Base-by-base conservation (phyloP, 92 coral and sea anemone genomes). In the Phymanthus crucifer region DNA sequence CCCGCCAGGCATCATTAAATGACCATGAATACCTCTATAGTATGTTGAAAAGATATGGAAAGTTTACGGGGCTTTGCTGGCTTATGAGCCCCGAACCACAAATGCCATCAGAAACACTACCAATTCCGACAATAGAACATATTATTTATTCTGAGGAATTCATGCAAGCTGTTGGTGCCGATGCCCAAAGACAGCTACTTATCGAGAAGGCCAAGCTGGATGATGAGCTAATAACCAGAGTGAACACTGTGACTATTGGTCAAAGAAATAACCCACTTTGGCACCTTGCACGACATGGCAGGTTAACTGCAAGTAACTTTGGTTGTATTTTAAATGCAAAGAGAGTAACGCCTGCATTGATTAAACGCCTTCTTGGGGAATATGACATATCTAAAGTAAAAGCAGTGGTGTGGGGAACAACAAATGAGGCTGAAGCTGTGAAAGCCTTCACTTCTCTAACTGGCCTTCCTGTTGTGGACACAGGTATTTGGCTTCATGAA, bases 241-340 rank as follows among this genome's bases (percentile, higher is more conserved):
- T 38, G 10, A 38, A 10, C 10, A 6, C 5, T 10, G 7, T 79
- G 88, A 35, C 84, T 79, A 77, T 78, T 70, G 74, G 74, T 70
- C 74, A 70, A 38, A 35, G 74, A 23, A 18, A 70, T 52, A 70
- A 70, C 45, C 83, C 83, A 73, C 19, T 70, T 21, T 84, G 87
- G 82, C 87, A 83, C 72, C 57, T 83, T 12, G 65, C 43, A 19
- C 76, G 82, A 54, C 76, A 32, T 40, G 82, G 82, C 18, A 40
- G 82, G 32, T 54, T 83, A 10, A 83, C 87, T 11, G 81, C 87
- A 47, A 83, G 87, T 52, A 83, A 83, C 71, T 83, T 83, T 76
- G 87, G 87, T 38, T 66, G 24, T 54, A 67, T 68, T 46, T 40
- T 83, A 32, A 83, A 66, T 27, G 87, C 87, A 31, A 83, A 83